phyloP scores from a whole-genome alignment of 2,113 vertebrate species.

The Corydoras sp. region DNA sequence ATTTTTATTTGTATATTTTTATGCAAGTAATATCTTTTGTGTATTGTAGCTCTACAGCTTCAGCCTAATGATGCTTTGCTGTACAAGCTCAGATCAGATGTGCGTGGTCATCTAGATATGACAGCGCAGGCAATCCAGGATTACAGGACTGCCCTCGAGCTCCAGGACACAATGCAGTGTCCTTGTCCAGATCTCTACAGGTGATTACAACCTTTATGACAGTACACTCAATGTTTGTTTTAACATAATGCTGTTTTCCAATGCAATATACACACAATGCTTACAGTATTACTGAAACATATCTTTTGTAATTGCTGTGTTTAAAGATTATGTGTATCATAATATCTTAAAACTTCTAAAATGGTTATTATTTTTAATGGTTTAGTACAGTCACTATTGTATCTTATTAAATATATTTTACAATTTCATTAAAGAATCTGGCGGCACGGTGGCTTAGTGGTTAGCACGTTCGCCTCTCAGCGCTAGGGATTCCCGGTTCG shows the following conservation, averaged over 20 bases:
- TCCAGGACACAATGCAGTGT: conserved; percentile 52
- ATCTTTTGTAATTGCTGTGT: no score
- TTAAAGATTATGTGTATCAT: no score
- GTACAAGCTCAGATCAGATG: conserved; percentile 68
- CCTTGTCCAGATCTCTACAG: not conserved
- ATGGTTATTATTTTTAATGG: no score
- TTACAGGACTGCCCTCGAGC: conserved; percentile 63
- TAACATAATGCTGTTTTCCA: not conserved
- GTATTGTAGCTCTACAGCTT: conserved; percentile 62
- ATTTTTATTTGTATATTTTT: no score
- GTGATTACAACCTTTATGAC: not conserved
- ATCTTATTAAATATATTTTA: no score
- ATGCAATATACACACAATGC: not conserved
- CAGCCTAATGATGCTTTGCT: conserved; percentile 62
- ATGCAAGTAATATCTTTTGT: conserved; percentile 17
- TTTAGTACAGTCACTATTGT: no score
- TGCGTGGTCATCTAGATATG: conserved; percentile 64
- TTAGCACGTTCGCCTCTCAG: no score
- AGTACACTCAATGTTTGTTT: not conserved
- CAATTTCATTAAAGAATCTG: no score
- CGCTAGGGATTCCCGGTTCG: no score
- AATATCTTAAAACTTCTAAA: no score
- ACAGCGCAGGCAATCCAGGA: conserved; percentile 63
- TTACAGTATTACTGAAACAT: not conserved
- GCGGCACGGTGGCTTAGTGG: no score